Conservation (phyloP, 2,888 invertebrate genomes). For the Andrena dorsata region DNA sequence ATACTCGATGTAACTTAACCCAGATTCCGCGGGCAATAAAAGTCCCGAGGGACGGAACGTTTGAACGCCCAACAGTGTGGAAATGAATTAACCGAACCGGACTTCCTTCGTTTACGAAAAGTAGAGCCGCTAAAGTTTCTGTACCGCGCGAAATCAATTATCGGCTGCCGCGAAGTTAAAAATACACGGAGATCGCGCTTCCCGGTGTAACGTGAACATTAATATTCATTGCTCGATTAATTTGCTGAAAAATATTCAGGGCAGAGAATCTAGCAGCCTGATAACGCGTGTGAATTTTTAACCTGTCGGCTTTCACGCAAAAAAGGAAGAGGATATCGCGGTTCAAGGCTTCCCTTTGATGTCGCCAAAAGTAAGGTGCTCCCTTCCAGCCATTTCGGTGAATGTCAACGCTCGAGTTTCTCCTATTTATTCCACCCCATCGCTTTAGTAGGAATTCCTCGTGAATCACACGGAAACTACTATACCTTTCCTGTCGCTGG, state of each 20-base stretch:
- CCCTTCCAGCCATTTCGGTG: background rate
- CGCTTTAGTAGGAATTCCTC: conserved; percentile 8
- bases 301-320: background rate
- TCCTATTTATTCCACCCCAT: conserved; percentile 25
- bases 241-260: background rate
- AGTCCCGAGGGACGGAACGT: conserved; percentile 10
- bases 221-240: background rate
- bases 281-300: conserved; percentile 6
- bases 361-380: background rate
- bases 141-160: background rate
- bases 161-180: background rate
- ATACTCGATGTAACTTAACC: conserved; percentile 34
- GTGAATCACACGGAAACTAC: background rate
- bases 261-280: background rate
- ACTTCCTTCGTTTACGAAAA: background rate
- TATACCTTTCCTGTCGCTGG: background rate
- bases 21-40: conserved; percentile 32
- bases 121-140: background rate
- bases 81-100: conserved; percentile 23
- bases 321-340: background rate
- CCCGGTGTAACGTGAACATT: background rate
- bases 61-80: conserved; percentile 4
- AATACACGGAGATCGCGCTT: background rate
- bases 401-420: conserved; percentile 19
- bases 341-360: conserved; percentile 18